Percentiles rank a stretch among this genome's conserved stretches.
Evolutionary conservation across 2,888 invertebrate species (phyloP).

Genomic region (Drosophila melanosoma): DNA sequence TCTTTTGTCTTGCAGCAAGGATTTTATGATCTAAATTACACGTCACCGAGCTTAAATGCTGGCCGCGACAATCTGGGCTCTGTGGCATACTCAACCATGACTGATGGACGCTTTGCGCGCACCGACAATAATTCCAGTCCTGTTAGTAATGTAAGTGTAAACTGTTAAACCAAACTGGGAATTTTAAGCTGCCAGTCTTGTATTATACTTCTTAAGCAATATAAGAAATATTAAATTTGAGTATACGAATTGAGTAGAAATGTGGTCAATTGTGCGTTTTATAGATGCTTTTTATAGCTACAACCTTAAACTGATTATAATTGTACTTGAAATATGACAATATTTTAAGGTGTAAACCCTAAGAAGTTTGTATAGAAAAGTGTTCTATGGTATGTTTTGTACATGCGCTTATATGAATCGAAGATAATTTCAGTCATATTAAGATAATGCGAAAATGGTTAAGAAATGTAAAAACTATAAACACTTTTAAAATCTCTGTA

Average conservation of each 20-base stretch:
- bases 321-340: neutral
- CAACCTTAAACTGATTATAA: neutral
- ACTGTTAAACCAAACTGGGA: neutral
- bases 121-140: conserved; percentile 93
- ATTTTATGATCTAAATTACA: conserved; percentile 91
- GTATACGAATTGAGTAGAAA: neutral
- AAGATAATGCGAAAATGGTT: neutral
- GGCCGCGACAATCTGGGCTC: conserved; percentile 88
- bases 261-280: neutral
- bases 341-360: neutral
- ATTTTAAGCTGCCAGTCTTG: neutral
- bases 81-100: conserved; percentile 89
- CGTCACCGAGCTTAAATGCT: conserved; percentile 89
- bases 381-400: neutral
- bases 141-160: conserved; percentile 84
- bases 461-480: neutral
- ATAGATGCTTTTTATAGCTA: neutral
- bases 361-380: neutral
- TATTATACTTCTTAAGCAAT: neutral
- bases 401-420: neutral
- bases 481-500: neutral
- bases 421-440: neutral
- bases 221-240: neutral
- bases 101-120: conserved; percentile 89
- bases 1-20: conserved; percentile 79